phyloP scores from a whole-genome alignment of 1,140 invertebrate species.

The Onthophagus taurus region DNA sequence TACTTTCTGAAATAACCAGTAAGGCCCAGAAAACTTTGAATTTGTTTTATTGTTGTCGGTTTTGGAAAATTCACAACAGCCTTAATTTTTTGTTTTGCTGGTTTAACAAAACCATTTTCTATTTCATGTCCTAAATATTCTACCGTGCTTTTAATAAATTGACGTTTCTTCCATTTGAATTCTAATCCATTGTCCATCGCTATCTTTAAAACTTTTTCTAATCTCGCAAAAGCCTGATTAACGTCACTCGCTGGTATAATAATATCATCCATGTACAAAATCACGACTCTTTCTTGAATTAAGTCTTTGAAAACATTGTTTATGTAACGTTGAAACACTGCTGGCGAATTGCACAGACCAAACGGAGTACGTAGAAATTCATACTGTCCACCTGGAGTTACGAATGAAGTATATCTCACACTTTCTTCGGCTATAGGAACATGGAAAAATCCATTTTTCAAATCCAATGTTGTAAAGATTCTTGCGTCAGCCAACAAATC shows the following conservation, averaged over 20 bases:
- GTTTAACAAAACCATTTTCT: conserved; percentile 17
- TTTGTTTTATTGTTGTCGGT: conserved; percentile 13
- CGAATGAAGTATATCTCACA: not conserved
- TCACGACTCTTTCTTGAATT: not conserved
- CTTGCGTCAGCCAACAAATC: too few relatives aligned
- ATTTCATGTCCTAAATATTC: conserved; percentile 26
- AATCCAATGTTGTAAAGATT: too few relatives aligned
- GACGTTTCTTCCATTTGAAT: conserved; percentile 10
- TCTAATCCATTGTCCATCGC: not conserved
- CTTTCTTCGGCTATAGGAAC: conserved; percentile 15
- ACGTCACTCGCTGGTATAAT: not conserved
- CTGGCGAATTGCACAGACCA: conserved; percentile 19
- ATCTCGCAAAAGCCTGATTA: not conserved
- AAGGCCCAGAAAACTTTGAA: conserved; percentile 24
- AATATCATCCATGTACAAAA: conserved; percentile 12
- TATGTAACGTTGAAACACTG: conserved; percentile 30
- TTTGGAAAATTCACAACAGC: conserved; percentile 16
- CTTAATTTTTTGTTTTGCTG: conserved; percentile 17
- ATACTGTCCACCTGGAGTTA: conserved; percentile 12
- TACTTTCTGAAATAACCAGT: conserved; percentile 24
- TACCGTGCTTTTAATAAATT: conserved; percentile 9
- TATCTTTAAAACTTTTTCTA: conserved; percentile 13
- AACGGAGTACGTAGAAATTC: conserved; percentile 4
- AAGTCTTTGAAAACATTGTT: conserved; percentile 19
- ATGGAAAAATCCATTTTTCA: conserved; percentile 28